These are phyloP conservation scores for Gallinago paraguaiae DNA, from an alignment of 2,113 vertebrate species.

Conservation along the genomic window DNA sequence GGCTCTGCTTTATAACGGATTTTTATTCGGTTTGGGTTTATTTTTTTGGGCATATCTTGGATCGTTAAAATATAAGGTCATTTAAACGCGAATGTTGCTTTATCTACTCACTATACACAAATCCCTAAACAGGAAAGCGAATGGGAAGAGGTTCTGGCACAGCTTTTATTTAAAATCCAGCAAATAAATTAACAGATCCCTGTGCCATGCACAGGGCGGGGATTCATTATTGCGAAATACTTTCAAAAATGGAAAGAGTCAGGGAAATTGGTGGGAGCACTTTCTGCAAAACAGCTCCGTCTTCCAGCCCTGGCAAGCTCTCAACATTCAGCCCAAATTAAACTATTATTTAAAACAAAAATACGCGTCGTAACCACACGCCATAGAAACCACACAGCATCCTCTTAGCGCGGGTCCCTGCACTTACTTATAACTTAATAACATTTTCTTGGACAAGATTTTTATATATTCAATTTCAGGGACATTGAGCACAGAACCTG, in stretches of 20 bases:
- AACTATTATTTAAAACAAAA: conserved; percentile 47
- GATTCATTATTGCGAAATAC: not conserved
- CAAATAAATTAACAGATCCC: not conserved
- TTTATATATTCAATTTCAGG: conserved; percentile 35
- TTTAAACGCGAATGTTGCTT: not conserved
- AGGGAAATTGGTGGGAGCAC: not conserved
- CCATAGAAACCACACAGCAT: conserved; percentile 62
- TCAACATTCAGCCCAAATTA: conserved; percentile 23
- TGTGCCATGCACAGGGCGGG: not conserved
- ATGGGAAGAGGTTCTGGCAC: not conserved
- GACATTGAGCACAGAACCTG: conserved; percentile 65
- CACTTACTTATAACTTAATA: conserved; percentile 73
- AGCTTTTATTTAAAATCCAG: not conserved
- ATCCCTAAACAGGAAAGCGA: not conserved
- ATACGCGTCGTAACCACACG: not conserved
- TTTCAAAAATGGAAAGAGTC: not conserved
- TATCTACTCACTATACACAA: not conserved
- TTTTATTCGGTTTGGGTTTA: not conserved
- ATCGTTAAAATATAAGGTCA: not conserved
- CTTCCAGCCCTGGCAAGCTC: conserved; percentile 33
- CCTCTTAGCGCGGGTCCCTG: conserved; percentile 70
- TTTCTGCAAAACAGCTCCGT: not conserved
- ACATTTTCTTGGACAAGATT: conserved; percentile 73
- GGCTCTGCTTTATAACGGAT: not conserved
- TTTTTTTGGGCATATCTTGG: not conserved